These are phyloP conservation scores for Laspeyria flexula DNA, from an alignment of 2,888 invertebrate genomes.

Conservation along the genomic window DNA sequence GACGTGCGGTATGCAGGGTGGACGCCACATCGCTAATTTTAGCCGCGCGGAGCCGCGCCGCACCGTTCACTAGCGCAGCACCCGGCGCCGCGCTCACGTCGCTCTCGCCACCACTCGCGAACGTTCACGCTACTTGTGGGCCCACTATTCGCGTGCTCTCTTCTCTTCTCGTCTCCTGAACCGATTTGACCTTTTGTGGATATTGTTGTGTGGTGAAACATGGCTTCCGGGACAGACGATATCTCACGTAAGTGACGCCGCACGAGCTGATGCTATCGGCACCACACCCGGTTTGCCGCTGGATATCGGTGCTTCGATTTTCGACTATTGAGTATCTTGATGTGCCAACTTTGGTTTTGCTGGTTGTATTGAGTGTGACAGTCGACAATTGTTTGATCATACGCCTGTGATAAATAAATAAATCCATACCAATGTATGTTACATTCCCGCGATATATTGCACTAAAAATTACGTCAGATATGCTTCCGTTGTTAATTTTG, in stretches of 20 bases:
- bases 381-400: too few species aligned
- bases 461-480: slow-evolving; percentile 44
- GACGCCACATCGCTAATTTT: slow-evolving; percentile 70
- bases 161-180: slow-evolving; percentile 47
- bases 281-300: not conserved
- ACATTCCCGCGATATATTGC: slow-evolving; percentile 30
- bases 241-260: slow-evolving; percentile 65
- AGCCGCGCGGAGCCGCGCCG: slow-evolving; percentile 59
- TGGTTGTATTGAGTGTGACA: not conserved
- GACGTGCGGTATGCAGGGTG: slow-evolving; percentile 38
- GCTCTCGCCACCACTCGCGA: slow-evolving; percentile 9
- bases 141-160: slow-evolving; percentile 21
- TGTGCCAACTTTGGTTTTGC: not conserved
- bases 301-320: slow-evolving; percentile 4
- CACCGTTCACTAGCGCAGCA: slow-evolving; percentile 53
- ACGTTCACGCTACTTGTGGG: slow-evolving; percentile 42
- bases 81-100: slow-evolving; percentile 68
- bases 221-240: slow-evolving; percentile 65
- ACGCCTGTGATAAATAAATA: slow-evolving; percentile 26
- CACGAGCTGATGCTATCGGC: not conserved
- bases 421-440: slow-evolving; percentile 11
- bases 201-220: slow-evolving; percentile 55
- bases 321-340: not conserved
- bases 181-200: slow-evolving; percentile 38
- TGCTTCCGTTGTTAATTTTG: slow-evolving; percentile 38